Evolutionary conservation across 2,888 invertebrate genomes (phyloP).

Genomic region (Meiosimyza platycephala): DNA sequence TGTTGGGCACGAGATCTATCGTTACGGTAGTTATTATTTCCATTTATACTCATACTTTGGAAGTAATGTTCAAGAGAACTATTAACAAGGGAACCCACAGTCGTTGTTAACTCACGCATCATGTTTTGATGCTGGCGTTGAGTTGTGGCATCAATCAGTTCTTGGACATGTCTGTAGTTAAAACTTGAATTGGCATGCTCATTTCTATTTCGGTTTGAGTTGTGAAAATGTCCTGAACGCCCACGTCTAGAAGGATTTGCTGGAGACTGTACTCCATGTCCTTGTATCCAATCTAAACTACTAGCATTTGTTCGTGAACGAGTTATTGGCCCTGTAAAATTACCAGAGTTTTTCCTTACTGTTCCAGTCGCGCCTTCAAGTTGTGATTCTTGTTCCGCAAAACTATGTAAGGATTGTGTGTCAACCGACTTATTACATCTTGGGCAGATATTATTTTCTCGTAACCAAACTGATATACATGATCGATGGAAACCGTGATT

Average conservation of each 20-base stretch:
- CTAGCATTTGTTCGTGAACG: neutral
- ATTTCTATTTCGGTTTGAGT: too few relatives aligned
- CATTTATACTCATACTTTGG: neutral
- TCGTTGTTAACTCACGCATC: neutral
- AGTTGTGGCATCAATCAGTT: neutral
- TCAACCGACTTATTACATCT: neutral
- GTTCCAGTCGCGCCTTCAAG: neutral
- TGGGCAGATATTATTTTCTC: constrained; percentile 7
- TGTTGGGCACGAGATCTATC: neutral
- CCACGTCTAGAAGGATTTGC: neutral
- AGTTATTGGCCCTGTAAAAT: neutral
- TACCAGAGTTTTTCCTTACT: neutral
- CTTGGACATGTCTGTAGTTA: constrained; percentile 9
- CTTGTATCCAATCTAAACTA: neutral
- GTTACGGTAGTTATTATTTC: neutral
- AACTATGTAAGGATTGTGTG: neutral
- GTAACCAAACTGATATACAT: neutral
- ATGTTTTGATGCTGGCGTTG: neutral
- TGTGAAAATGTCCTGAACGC: neutral
- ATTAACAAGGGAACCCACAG: neutral
- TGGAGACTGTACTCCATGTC: neutral
- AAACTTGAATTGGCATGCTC: neutral
- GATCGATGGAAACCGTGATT: neutral
- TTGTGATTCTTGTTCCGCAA: constrained; percentile 2
- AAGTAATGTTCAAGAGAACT: constrained; percentile 1